Evolutionary conservation across 2,888 invertebrate species (phyloP), one percentile per base, ranked within the genome.

Genomic region (Troilus luridus): DNA sequence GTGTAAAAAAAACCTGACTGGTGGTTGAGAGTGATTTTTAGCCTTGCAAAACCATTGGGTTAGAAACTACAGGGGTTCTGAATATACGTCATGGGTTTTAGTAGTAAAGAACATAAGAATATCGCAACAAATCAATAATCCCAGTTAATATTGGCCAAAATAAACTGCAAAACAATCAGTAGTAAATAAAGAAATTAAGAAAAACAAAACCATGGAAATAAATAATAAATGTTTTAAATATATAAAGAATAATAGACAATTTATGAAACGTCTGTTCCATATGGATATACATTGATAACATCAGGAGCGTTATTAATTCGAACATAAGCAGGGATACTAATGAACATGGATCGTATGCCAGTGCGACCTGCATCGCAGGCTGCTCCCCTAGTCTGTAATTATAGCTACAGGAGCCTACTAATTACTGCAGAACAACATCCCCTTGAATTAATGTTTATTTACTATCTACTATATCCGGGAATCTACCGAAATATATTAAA

Each of bases 381-480:
- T 27, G 72, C 27, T 14, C 41, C 17, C 72, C 72, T 17, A 41
- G 27, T 17, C 27, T 27, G 72, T 72, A 72, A 41, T 77, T 41
- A 77, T 77, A 77, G 17, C 41, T 77, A 77, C 27, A 41, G 17
- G 17, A 77, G 27, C 17, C 41, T 77, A 77, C 72, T 77, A 77
- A 77, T 77, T 77, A 77, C 72, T 19, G 19, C 17, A 77, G 72
- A 77, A 77, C 72, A 77, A 77, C 72, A 41, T 77, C 41, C 72
- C 41, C 24, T 8, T 6, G 72, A 77, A 41, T 41, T 77, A 41
- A 77, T 77, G 72, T 41, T 77, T 77, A 77, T 77, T 41, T 41
- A 77, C 27, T 77, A 77, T 41, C 17, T 41, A 41, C n/a, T 41
- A 41, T 41, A 17, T 14, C 0, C 24, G 5, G n/a, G 24, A 41